Conservation (phyloP, 2,113 vertebrate genomes). For the Sebastes fasciatus region DNA sequence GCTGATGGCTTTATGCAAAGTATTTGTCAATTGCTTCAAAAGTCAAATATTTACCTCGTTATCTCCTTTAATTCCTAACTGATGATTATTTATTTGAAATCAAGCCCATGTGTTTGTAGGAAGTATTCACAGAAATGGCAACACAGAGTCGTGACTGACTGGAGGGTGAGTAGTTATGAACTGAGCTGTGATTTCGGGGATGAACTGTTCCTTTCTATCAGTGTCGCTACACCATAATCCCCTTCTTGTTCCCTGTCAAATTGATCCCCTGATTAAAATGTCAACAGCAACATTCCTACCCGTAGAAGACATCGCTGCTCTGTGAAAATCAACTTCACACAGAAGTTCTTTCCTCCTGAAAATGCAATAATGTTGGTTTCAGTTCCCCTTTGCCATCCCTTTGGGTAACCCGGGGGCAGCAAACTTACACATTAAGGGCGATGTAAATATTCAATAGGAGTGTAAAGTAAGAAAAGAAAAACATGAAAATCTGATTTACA, state of each 20-base stretch:
- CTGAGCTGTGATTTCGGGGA: slow-evolving; percentile 2
- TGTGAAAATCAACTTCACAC: slow-evolving; percentile 2
- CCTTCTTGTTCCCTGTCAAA: slow-evolving; percentile 18
- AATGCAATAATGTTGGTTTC: background rate
- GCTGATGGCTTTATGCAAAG: background rate
- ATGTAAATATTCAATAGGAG: slow-evolving; percentile 28
- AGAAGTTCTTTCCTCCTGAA: background rate
- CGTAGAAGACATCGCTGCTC: background rate
- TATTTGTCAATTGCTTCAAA: background rate
- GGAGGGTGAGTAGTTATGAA: background rate
- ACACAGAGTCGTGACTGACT: background rate
- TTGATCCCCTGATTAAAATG: slow-evolving; percentile 21
- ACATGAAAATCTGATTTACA: slow-evolving; percentile 33
- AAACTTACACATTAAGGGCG: slow-evolving; percentile 7
- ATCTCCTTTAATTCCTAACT: background rate
- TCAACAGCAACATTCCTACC: background rate
- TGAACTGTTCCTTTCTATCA: slow-evolving; percentile 11
- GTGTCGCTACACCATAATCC: background rate
- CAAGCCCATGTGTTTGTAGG: background rate
- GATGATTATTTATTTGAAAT: background rate
- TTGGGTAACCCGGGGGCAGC: background rate
- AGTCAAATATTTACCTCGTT: background rate
- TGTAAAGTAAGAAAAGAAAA: slow-evolving; percentile 23
- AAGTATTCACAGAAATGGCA: background rate
- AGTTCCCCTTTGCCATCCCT: background rate